These are phyloP conservation scores for Hydrocynus forskahlii DNA, from an alignment of 2,797 vertebrate genomes.

Conservation along the genomic window DNA sequence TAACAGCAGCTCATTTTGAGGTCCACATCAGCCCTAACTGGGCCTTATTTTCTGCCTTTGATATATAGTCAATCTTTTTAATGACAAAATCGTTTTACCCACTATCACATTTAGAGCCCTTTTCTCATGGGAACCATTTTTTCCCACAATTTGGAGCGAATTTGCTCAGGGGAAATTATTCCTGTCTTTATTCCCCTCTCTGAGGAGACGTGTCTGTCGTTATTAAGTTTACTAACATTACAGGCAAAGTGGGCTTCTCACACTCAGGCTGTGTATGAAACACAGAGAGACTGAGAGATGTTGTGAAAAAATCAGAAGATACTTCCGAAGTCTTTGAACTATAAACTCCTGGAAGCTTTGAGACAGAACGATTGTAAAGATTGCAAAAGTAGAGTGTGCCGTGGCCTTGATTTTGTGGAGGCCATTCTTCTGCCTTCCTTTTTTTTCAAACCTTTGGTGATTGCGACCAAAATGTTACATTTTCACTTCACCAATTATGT, in stretches of 20 bases:
- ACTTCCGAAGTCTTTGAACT: neutral
- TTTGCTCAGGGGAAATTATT: constrained; percentile 78
- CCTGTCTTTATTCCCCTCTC: constrained; percentile 67
- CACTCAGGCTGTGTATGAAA: constrained; percentile 25
- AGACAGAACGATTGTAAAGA: neutral
- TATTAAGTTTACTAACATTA: constrained; percentile 77
- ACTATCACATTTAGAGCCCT: constrained; percentile 68
- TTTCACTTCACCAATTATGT: too few relatives aligned
- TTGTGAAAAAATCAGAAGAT: neutral
- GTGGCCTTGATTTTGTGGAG: too few relatives aligned
- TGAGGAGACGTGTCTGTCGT: constrained; percentile 61
- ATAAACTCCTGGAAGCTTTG: neutral
- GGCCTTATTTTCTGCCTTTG: constrained; percentile 56
- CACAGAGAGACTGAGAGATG: neutral
- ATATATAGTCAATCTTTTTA: constrained; percentile 70
- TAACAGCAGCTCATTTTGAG: constrained; percentile 48
- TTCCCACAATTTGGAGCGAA: constrained; percentile 77
- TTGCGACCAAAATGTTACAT: too few relatives aligned
- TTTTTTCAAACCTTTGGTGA: too few relatives aligned
- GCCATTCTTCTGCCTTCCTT: too few relatives aligned
- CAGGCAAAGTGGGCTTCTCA: constrained; percentile 60
- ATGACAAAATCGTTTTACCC: constrained; percentile 73
- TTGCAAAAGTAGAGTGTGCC: too few relatives aligned
- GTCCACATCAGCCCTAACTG: constrained; percentile 42
- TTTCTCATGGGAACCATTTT: constrained; percentile 71